These are phyloP conservation scores for Diorhabda carinulata DNA, from an alignment of 1,140 invertebrate species.

Conservation along the genomic window DNA sequence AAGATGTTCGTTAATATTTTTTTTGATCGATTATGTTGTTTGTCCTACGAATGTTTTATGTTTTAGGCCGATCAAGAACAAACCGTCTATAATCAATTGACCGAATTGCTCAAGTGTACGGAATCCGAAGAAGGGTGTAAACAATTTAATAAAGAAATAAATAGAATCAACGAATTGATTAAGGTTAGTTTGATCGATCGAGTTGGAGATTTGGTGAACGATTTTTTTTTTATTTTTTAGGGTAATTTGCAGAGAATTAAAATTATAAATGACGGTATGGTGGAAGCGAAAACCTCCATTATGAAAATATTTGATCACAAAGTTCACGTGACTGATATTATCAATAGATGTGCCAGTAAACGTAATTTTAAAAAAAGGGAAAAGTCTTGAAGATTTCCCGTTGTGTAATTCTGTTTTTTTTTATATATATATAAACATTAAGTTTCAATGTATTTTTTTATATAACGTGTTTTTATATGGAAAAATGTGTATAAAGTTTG, in stretches of 20 bases:
- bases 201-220: not conserved
- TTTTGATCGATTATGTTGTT: not conserved
- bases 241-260: constrained; percentile 93
- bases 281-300: constrained; percentile 80
- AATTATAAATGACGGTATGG: constrained; percentile 87
- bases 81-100: constrained; percentile 62
- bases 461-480: not conserved
- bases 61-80: constrained; percentile 55
- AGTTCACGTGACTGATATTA: constrained; percentile 79
- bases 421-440: not conserved
- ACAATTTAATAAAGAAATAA: constrained; percentile 62
- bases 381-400: constrained; percentile 49
- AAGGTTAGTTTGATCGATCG: constrained; percentile 53
- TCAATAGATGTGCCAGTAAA: constrained; percentile 85
- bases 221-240: constrained; percentile 48
- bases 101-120: constrained; percentile 59
- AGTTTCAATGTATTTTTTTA: constrained; percentile 7
- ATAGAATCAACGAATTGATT: constrained; percentile 71
- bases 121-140: constrained; percentile 60
- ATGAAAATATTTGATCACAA: constrained; percentile 90
- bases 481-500: too few species aligned
- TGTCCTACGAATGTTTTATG: constrained; percentile 5
- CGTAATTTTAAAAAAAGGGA: constrained; percentile 85
- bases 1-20: constrained; percentile 32
- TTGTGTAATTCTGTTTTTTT: constrained; percentile 10